Percentiles rank a stretch among this genome's conserved stretches.
Evolutionary conservation across 23 tunicate genomes (phyloP).

Genomic region (Ascidia mentula): DNA sequence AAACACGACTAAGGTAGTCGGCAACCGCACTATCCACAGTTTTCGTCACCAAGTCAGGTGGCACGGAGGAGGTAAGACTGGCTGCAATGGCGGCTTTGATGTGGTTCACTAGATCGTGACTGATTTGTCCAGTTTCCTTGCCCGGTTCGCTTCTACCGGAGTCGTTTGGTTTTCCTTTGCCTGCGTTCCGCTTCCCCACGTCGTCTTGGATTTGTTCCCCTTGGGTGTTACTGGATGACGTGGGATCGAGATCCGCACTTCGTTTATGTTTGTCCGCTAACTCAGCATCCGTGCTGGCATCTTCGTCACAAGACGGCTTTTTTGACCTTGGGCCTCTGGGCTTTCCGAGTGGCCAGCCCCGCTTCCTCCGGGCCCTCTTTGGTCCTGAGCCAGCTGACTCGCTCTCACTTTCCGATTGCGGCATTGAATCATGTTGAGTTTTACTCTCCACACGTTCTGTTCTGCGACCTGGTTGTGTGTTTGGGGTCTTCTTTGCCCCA

Average conservation of each 20-base stretch:
- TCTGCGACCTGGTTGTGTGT: neutral
- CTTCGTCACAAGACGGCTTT: slow-evolving; percentile 6
- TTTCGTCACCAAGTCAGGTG: slow-evolving; percentile 56
- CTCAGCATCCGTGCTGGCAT: neutral
- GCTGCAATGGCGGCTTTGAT: slow-evolving; percentile 75
- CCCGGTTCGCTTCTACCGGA: neutral
- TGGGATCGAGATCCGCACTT: neutral
- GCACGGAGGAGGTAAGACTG: slow-evolving; percentile 26
- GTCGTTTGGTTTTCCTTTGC: neutral
- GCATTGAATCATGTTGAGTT: neutral
- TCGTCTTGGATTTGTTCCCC: neutral
- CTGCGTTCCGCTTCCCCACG: neutral
- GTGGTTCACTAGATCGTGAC: slow-evolving; percentile 58
- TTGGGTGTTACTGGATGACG: neutral
- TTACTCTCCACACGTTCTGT: neutral
- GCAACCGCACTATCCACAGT: slow-evolving; percentile 89
- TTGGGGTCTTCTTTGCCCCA: neutral
- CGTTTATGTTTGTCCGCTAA: neutral
- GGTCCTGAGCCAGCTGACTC: neutral
- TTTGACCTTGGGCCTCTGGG: slow-evolving; percentile 42
- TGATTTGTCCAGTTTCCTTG: neutral
- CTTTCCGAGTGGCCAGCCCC: slow-evolving; percentile 74
- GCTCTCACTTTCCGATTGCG: slow-evolving; percentile 1
- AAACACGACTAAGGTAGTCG: slow-evolving; percentile 37
- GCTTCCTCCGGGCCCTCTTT: slow-evolving; percentile 34